A percentile compares a stretch with the other conserved stretches of the same genome.
phyloP scores from a whole-genome alignment of 2,888 invertebrate genomes.

The Athalia circularis region DNA sequence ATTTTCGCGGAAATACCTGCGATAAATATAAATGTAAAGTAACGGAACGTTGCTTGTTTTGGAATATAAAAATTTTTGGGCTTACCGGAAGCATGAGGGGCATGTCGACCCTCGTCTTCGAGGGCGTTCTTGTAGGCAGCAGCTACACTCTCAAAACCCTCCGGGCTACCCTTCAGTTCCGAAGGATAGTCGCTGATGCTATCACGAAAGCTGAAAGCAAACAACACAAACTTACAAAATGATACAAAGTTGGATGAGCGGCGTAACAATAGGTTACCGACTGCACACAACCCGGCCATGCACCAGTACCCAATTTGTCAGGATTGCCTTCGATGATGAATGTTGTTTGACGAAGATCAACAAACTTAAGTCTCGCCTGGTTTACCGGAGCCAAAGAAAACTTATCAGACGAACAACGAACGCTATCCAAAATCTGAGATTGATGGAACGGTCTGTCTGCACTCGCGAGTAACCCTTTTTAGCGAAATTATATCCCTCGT shows the following conservation, averaged over 20 bases:
- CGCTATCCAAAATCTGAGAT: not conserved
- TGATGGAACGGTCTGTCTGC: not conserved
- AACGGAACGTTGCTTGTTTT: not conserved
- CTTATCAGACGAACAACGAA: conserved; percentile 2
- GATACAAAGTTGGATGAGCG: conserved; percentile 28
- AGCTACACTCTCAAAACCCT: conserved; percentile 80
- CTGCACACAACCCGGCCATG: conserved; percentile 28
- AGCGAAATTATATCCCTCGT: too few relatives aligned
- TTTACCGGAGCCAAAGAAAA: conserved; percentile 23
- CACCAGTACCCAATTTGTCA: conserved; percentile 32
- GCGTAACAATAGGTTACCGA: conserved; percentile 13
- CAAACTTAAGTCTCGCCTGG: conserved; percentile 11
- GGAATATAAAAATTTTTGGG: conserved; percentile 45
- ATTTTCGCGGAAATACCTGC: too few relatives aligned
- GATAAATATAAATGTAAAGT: not conserved
- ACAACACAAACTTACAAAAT: conserved; percentile 25
- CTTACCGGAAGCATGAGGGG: conserved; percentile 81
- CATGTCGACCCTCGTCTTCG: conserved; percentile 78
- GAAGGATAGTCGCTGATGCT: conserved; percentile 84
- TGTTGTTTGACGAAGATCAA: conserved; percentile 31
- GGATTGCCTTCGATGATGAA: conserved; percentile 31
- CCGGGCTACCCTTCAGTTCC: conserved; percentile 79
- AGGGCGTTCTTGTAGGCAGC: conserved; percentile 78
- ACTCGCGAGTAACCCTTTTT: too few relatives aligned
- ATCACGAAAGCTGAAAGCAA: conserved; percentile 74